Evolutionary conservation across 2,113 vertebrate species (phyloP), one percentile per base, ranked within the genome.

Genomic region (Rhinolophus ferrumequinum): DNA sequence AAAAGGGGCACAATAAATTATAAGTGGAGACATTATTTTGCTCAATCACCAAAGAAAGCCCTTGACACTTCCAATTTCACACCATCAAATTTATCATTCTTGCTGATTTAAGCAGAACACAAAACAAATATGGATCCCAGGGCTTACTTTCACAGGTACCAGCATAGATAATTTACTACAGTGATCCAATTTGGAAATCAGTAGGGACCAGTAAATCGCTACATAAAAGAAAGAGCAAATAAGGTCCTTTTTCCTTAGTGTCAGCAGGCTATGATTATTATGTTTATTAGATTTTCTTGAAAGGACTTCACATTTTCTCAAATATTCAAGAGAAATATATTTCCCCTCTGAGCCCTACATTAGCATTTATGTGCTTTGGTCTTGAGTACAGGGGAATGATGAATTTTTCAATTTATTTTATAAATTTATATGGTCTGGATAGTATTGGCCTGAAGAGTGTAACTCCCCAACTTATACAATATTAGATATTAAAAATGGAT

Each of bases 101-200:
- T 99, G 99, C 99, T 99, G 99, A 99, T 99, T 99, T 99, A 99
- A 99, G 99, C 98, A 99, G 97, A 98, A 98, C 97, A 98, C 98
- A 98, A 97, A 98, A 98, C 98, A 98, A 98, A 98, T 99, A 99
- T 98, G 98, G 98, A 99, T 98, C 97, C 97, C 98, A 97, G 96
- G 95, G 98, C 98, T 98, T 98, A 98, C 98, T 97, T 99, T 98
- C 98, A 98, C 97, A 98, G 98, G 98, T 99, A 98, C 97, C 95
- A 97, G 98, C 98, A 98, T 87, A 98, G 99, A 98, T 98, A 98
- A 99, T 99, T 99, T 98, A 98, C 98, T 98, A 97, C 95, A 96
- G 97, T 98, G 99, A 99, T 99, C 98, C 98, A 98, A 99, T 99
- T 99, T 99, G 97, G 97, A 98, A 99, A 99, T 98, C 99, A 98